Evolutionary conservation across 2,888 invertebrate genomes (phyloP).

Genomic region (Sphecodes monilicornis): DNA sequence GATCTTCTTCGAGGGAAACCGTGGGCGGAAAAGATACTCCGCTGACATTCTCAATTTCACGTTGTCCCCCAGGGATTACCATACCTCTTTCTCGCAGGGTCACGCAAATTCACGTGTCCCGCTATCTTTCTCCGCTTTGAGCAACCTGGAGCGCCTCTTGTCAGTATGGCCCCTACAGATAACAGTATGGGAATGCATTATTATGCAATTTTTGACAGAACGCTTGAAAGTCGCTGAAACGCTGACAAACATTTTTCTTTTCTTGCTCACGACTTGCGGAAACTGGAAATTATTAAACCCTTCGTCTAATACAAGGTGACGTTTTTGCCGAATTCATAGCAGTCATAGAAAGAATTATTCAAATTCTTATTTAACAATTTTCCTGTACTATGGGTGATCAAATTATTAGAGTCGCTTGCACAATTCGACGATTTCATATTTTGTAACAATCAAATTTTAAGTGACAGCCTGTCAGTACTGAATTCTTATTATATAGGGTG

Average conservation of each 20-base stretch:
- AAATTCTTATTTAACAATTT: no score
- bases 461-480: no score
- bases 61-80: conserved; percentile 5
- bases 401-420: no score
- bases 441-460: no score
- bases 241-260: neutral
- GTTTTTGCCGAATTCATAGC: neutral
- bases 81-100: neutral
- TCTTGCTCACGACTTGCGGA: no score
- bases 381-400: no score
- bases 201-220: neutral
- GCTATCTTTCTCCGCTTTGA: neutral
- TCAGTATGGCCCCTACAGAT: neutral
- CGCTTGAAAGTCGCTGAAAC: neutral
- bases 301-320: neutral
- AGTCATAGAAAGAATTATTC: no score
- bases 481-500: no score
- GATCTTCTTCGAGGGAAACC: conserved; percentile 47
- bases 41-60: conserved; percentile 28
- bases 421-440: no score
- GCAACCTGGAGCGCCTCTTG: neutral
- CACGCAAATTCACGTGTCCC: conserved; percentile 1
- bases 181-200: conserved; percentile 7
- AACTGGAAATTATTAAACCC: neutral
- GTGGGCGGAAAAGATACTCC: conserved; percentile 16